Evolutionary conservation across 2,113 vertebrate genomes (phyloP).

Genomic region (Strix aluco): DNA sequence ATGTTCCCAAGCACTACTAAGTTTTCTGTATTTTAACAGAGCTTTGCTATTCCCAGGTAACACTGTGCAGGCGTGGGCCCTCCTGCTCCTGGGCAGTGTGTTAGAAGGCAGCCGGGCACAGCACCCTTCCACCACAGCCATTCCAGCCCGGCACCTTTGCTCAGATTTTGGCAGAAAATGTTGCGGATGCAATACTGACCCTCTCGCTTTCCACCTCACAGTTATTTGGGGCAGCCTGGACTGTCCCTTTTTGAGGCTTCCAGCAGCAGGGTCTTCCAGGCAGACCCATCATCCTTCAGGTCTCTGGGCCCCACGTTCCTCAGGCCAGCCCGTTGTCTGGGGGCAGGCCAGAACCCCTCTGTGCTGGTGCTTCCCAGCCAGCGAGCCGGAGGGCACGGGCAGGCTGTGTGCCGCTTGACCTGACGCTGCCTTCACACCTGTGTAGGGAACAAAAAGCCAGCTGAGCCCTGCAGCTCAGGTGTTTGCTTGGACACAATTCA

Average conservation of each 20-base stretch:
- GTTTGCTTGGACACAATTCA: accelerated
- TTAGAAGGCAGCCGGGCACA: background rate
- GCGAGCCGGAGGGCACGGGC: accelerated
- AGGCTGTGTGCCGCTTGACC: accelerated
- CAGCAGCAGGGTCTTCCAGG: background rate
- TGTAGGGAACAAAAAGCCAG: accelerated
- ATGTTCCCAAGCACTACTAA: background rate
- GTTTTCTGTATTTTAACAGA: background rate
- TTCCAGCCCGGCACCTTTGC: background rate
- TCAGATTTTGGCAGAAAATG: background rate
- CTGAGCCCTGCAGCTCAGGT: accelerated
- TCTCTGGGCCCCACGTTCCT: too few relatives aligned
- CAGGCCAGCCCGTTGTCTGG: background rate
- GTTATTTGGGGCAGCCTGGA: background rate
- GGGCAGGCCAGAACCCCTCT: background rate
- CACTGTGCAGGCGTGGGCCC: background rate
- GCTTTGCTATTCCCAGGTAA: background rate
- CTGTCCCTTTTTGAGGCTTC: background rate
- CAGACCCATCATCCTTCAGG: background rate
- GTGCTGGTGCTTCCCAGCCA: background rate
- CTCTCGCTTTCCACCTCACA: background rate
- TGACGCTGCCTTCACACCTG: accelerated
- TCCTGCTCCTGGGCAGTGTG: background rate
- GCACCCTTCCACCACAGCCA: background rate
- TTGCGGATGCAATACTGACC: background rate